These are phyloP conservation scores for Podocnemis expansa DNA, from an alignment of 2,113 vertebrate genomes.

Conservation along the genomic window DNA sequence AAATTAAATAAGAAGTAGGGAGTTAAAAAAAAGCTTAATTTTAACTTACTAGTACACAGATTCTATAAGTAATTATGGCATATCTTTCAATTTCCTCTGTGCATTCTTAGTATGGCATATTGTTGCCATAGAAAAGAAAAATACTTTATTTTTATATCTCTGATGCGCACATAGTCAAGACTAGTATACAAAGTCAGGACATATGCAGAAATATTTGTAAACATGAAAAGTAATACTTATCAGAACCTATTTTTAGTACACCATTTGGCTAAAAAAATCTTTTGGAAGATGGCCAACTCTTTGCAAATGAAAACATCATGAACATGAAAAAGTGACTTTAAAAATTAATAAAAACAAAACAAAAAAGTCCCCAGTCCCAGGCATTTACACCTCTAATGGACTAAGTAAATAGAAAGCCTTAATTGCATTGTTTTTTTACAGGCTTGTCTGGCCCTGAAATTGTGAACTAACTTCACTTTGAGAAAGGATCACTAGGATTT, in stretches of 20 bases:
- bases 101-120: not conserved
- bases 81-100: not conserved
- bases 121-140: not conserved
- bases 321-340: not conserved
- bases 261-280: not conserved
- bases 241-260: not conserved
- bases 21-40: slow-evolving; percentile 46
- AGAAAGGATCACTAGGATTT: not conserved
- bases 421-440: not conserved
- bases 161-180: not conserved
- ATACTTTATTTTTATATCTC: not conserved
- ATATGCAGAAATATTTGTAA: not conserved
- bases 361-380: not conserved
- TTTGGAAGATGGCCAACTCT: not conserved
- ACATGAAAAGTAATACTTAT: not conserved
- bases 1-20: slow-evolving; percentile 69
- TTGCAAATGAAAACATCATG: not conserved
- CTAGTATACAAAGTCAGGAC: not conserved
- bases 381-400: not conserved
- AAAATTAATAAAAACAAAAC: not conserved
- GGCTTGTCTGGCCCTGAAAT: not conserved
- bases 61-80: not conserved
- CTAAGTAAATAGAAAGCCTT: not conserved
- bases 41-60: not conserved
- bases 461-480: not conserved